Percentiles rank a stretch among this genome's conserved stretches.
Evolutionary conservation across 2,888 invertebrate genomes (phyloP).

Genomic region (Oasisia sp.): DNA sequence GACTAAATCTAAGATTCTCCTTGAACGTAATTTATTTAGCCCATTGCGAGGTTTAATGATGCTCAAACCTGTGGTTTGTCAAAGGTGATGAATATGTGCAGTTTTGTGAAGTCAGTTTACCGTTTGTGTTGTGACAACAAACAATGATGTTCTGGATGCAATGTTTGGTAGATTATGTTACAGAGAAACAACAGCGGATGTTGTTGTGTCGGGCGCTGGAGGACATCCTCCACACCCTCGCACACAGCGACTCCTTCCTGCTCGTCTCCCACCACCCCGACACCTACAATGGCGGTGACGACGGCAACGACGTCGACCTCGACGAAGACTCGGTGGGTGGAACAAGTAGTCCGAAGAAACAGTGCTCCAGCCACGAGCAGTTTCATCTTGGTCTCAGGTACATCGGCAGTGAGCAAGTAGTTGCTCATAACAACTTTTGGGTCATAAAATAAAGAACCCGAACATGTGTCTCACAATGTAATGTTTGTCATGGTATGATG

Average conservation of each 20-base stretch:
- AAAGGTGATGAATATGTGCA: too few species aligned
- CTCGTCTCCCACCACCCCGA: slow-evolving; percentile 43
- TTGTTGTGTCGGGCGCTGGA: not conserved
- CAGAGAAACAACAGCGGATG: slow-evolving; percentile 14
- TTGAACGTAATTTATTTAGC: too few species aligned
- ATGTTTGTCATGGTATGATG: not conserved
- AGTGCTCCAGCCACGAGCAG: slow-evolving; percentile 51
- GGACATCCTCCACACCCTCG: not conserved
- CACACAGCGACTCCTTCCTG: slow-evolving; percentile 39
- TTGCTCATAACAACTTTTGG: not conserved
- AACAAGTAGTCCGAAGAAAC: slow-evolving; percentile 48
- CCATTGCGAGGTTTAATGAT: too few species aligned
- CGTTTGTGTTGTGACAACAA: too few species aligned
- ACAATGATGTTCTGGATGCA: too few species aligned
- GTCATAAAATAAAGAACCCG: not conserved
- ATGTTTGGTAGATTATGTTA: not conserved
- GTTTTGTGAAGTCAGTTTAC: too few species aligned
- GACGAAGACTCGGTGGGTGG: slow-evolving; percentile 13
- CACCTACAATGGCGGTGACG: not conserved
- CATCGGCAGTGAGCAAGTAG: not conserved
- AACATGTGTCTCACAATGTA: not conserved
- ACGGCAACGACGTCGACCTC: not conserved
- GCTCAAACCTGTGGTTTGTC: too few species aligned
- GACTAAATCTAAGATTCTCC: too few species aligned
- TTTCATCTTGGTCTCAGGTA: slow-evolving; percentile 56